Percentiles rank a stretch among this genome's conserved stretches.
Evolutionary conservation across 2,797 vertebrate genomes (phyloP).

Genomic region (Chromobotia macracanthus): DNA sequence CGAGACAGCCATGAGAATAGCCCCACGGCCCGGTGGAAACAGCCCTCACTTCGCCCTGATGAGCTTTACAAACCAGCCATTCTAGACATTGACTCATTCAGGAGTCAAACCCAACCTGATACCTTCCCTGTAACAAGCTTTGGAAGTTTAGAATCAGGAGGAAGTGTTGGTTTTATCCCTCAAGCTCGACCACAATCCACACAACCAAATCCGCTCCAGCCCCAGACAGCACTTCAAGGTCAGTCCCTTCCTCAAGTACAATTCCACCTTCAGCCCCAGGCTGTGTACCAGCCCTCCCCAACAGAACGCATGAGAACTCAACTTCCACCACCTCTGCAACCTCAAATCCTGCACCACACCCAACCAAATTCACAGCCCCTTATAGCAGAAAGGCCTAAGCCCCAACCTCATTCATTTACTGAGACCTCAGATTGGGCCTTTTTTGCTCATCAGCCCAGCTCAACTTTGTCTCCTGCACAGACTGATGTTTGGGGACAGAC

Average conservation of each 20-base stretch:
- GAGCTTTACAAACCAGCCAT: slow-evolving; percentile 77
- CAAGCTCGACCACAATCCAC: slow-evolving; percentile 41
- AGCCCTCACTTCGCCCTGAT: slow-evolving; percentile 64
- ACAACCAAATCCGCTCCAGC: slow-evolving; percentile 31
- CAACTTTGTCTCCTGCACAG: slow-evolving; percentile 60
- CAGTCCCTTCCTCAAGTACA: slow-evolving; percentile 44
- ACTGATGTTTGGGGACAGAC: slow-evolving; percentile 70
- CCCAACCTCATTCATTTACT: slow-evolving; percentile 12
- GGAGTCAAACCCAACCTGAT: slow-evolving; percentile 76
- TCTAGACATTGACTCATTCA: slow-evolving; percentile 85
- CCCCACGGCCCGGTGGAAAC: slow-evolving; percentile 62
- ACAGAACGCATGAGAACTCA: slow-evolving; percentile 47
- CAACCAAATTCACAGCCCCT: slow-evolving; percentile 14
- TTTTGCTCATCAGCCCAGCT: slow-evolving; percentile 44
- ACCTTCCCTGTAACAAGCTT: slow-evolving; percentile 59
- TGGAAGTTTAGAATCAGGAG: slow-evolving; percentile 51
- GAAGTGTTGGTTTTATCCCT: slow-evolving; percentile 2
- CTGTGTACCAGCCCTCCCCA: slow-evolving; percentile 24
- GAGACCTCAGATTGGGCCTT: slow-evolving; percentile 32
- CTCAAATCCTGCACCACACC: slow-evolving; percentile 43
- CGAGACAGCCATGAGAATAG: slow-evolving; percentile 57
- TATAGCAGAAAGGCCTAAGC: slow-evolving; percentile 28
- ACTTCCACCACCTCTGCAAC: slow-evolving; percentile 49
- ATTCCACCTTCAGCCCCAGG: slow-evolving; percentile 24
- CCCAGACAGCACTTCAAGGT: slow-evolving; percentile 19